phyloP scores from a whole-genome alignment of 2,888 invertebrate genomes.

The Lasiommata megera region DNA sequence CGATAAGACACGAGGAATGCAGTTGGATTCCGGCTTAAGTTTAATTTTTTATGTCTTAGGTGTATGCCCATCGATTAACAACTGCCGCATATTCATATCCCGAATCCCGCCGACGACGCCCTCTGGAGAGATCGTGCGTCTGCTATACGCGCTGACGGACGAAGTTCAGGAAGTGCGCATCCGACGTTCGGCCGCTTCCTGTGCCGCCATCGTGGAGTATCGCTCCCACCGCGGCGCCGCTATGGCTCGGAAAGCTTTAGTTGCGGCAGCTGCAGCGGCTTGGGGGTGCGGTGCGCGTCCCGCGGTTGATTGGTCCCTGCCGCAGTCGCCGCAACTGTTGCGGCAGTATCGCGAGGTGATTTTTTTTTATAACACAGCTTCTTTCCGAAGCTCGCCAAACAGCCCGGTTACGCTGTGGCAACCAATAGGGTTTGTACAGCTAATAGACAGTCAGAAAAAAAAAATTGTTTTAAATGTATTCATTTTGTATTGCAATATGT shows the following conservation, averaged over 20 bases:
- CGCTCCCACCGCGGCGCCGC: slow-evolving; percentile 85
- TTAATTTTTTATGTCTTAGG: slow-evolving; percentile 54
- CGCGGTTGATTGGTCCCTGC: slow-evolving; percentile 74
- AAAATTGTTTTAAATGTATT: no score
- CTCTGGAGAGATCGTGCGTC: slow-evolving; percentile 81
- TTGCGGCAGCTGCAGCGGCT: slow-evolving; percentile 77
- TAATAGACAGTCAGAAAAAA: no score
- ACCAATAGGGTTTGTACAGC: no score
- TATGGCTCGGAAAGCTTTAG: slow-evolving; percentile 72
- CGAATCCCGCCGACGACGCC: slow-evolving; percentile 80
- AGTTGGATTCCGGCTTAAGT: no score
- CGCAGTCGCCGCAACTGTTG: slow-evolving; percentile 69
- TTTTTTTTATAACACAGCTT: not conserved
- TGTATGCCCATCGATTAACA: slow-evolving; percentile 87
- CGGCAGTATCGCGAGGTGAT: slow-evolving; percentile 71
- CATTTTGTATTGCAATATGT: no score
- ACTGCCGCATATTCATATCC: slow-evolving; percentile 86
- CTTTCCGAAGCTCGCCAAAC: no score
- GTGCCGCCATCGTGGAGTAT: slow-evolving; percentile 88
- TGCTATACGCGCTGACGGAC: slow-evolving; percentile 78
- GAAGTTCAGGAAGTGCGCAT: slow-evolving; percentile 73
- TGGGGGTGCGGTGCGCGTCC: slow-evolving; percentile 74
- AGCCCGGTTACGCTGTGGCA: no score
- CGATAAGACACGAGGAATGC: no score
- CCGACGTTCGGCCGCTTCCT: slow-evolving; percentile 62